Conservation (phyloP, 2,888 invertebrate genomes). For the Melikaiella ostensackeni region DNA sequence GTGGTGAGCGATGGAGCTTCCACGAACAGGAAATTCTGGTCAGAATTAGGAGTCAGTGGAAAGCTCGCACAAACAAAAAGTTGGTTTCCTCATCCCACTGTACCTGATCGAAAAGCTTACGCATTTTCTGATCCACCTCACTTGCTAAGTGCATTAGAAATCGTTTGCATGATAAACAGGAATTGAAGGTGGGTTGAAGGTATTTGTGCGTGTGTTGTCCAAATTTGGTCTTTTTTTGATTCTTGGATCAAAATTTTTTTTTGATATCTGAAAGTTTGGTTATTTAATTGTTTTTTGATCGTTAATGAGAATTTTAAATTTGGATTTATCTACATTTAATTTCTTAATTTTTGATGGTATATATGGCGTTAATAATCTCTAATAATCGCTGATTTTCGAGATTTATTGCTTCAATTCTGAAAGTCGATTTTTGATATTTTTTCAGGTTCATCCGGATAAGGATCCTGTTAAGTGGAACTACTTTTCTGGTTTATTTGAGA, state of each 20-base stretch:
- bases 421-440: background rate
- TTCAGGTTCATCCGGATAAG: slow-evolving; percentile 28
- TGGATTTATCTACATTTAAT: too few species aligned
- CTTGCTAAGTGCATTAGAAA: slow-evolving; percentile 56
- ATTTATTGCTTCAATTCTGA: slow-evolving; percentile 28
- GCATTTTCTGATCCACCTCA: slow-evolving; percentile 56
- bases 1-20: slow-evolving; percentile 25
- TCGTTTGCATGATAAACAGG: slow-evolving; percentile 45
- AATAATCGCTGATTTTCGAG: slow-evolving; percentile 7
- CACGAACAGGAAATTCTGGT: too few species aligned
- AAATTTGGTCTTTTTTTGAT: too few species aligned
- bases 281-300: background rate
- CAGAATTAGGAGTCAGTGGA: too few species aligned
- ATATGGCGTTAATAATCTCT: background rate
- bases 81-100: slow-evolving; percentile 49
- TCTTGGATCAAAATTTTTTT: too few species aligned
- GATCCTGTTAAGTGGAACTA: too few species aligned
- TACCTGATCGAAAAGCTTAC: slow-evolving; percentile 47
- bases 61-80: background rate
- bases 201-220: background rate
- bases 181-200: slow-evolving; percentile 46
- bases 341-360: too few species aligned
- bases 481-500: too few species aligned
- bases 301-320: background rate
- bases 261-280: too few species aligned